Conservation (phyloP, 2,888 invertebrate species). For the Aleiodes alternator region DNA sequence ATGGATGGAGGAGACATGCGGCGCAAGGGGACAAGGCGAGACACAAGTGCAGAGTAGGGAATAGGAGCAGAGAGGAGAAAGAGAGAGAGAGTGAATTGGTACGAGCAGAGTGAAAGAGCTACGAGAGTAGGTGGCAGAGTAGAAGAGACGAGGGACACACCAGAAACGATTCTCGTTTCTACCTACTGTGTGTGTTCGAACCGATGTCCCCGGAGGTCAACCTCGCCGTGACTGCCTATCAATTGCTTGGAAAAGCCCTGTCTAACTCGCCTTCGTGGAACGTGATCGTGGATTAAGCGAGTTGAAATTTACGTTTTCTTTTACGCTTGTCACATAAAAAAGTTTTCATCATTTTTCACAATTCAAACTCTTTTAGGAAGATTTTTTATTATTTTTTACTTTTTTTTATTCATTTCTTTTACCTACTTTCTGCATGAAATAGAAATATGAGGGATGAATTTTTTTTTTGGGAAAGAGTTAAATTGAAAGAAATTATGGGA, state of each 20-base stretch:
- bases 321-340: conserved; percentile 35
- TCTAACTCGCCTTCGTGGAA: conserved; percentile 58
- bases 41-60: conserved; percentile 14
- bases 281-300: conserved; percentile 58
- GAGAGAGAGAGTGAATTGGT: neutral
- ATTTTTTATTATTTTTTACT: neutral
- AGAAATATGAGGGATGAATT: no score
- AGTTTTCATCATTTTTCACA: conserved; percentile 36
- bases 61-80: conserved; percentile 3
- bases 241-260: conserved; percentile 61
- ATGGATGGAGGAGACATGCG: conserved; percentile 48
- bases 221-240: conserved; percentile 66
- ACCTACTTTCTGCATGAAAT: no score
- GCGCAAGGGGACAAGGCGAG: conserved; percentile 27
- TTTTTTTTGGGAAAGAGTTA: no score
- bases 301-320: conserved; percentile 45
- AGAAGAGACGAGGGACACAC: conserved; percentile 33
- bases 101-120: conserved; percentile 40
- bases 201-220: conserved; percentile 66
- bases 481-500: no score
- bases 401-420: neutral
- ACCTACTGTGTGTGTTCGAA: conserved; percentile 52
- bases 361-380: conserved; percentile 15
- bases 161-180: conserved; percentile 35
- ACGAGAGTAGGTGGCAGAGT: conserved; percentile 36